phyloP scores from a whole-genome alignment of 30 jellyfish, hydroid and myxozoan species.

The Mastigias papua region DNA sequence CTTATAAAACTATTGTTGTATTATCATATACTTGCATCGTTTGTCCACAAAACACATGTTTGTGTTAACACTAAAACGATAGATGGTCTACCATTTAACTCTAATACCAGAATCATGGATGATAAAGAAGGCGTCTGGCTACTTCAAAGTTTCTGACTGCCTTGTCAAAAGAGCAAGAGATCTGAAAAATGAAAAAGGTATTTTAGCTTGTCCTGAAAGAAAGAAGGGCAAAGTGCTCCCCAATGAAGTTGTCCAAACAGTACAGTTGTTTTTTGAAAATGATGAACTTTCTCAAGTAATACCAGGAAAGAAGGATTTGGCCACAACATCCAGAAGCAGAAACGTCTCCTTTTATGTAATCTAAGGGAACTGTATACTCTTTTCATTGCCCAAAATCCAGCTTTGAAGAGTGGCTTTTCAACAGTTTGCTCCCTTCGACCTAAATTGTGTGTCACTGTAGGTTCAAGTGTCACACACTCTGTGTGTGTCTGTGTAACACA shows the following conservation, averaged over 20 bases:
- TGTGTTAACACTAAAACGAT: too few relatives aligned
- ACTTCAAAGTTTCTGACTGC: slow-evolving; percentile 31
- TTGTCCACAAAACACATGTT: too few relatives aligned
- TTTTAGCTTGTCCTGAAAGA: slow-evolving; percentile 2
- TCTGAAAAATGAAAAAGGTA: slow-evolving; percentile 19
- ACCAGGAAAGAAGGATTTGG: slow-evolving; percentile 37
- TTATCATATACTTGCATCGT: too few relatives aligned
- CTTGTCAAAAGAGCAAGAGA: slow-evolving; percentile 33
- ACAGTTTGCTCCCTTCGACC: slow-evolving; percentile 30
- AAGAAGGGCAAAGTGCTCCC: slow-evolving; percentile 16
- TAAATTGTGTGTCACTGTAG: slow-evolving; percentile 22
- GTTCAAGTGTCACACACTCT: slow-evolving; percentile 25
- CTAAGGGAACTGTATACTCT: slow-evolving; percentile 25
- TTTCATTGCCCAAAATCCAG: background rate
- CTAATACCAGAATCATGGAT: slow-evolving; percentile 57
- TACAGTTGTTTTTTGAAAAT: slow-evolving; percentile 12
- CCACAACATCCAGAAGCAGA: slow-evolving; percentile 21
- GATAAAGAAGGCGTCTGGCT: background rate
- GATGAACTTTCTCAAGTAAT: slow-evolving; percentile 11
- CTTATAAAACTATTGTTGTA: too few relatives aligned
- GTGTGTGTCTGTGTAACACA: slow-evolving; percentile 34
- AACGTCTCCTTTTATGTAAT: slow-evolving; percentile 48
- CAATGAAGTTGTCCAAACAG: background rate
- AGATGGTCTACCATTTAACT: slow-evolving; percentile 12
- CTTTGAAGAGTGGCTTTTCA: slow-evolving; percentile 5